A percentile compares a stretch with the other conserved stretches of the same genome.
Evolutionary conservation across 2,888 invertebrate genomes (phyloP).

Genomic region (Synanthedon myopaeformis): DNA sequence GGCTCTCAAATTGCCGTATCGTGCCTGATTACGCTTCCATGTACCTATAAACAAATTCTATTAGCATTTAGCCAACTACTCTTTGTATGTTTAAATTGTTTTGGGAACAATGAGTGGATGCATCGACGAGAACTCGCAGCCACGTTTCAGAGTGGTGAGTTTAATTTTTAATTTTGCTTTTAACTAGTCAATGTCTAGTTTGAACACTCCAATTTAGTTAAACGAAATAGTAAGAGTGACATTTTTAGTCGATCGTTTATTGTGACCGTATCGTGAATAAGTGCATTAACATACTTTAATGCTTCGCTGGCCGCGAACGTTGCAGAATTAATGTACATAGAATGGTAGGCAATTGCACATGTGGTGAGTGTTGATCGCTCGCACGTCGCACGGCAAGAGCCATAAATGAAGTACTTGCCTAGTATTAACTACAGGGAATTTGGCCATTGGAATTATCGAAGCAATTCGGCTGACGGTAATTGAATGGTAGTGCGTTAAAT

Average conservation of each 20-base stretch:
- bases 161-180: not conserved
- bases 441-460: conserved; percentile 49
- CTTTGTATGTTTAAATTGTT: conserved; percentile 39
- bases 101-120: conserved; percentile 45
- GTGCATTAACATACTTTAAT: conserved; percentile 48
- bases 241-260: conserved; percentile 28
- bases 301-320: conserved; percentile 37
- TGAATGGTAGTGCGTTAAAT: conserved; percentile 59
- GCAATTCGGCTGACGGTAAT: conserved; percentile 54
- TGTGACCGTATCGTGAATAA: conserved; percentile 9
- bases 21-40: conserved; percentile 48
- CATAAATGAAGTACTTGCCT: conserved; percentile 45
- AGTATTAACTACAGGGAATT: conserved; percentile 53
- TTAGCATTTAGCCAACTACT: conserved; percentile 34
- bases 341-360: conserved; percentile 32
- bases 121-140: conserved; percentile 31
- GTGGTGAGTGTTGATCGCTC: conserved; percentile 29
- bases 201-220: conserved; percentile 19
- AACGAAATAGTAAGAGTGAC: conserved; percentile 24
- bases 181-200: conserved; percentile 4
- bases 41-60: conserved; percentile 50
- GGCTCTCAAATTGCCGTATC: conserved; percentile 56
- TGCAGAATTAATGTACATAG: conserved; percentile 40
- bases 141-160: conserved; percentile 44
- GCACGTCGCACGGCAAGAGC: conserved; percentile 35